Conservation (phyloP, 2,797 vertebrate genomes). For the Thamnophis elegans region DNA sequence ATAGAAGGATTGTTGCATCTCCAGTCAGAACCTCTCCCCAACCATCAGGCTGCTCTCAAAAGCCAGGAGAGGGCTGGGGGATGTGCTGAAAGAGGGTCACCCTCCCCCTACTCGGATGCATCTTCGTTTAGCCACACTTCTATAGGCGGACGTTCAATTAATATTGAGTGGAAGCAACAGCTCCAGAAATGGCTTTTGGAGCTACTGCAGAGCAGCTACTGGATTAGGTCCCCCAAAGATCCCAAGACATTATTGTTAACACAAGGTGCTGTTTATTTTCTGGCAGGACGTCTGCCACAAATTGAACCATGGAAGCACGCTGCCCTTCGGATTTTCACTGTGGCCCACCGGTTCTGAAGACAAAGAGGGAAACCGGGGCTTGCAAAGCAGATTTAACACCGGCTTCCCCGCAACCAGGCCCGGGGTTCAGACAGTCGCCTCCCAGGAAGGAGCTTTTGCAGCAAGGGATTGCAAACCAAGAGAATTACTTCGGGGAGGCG, state of each 20-base stretch:
- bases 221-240: neutral
- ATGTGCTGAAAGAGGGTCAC: neutral
- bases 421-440: neutral
- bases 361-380: neutral
- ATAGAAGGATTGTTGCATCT: neutral
- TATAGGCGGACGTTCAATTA: neutral
- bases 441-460: neutral
- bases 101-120: neutral
- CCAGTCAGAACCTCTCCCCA: neutral
- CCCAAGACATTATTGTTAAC: slow-evolving; percentile 67
- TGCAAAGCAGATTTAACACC: neutral
- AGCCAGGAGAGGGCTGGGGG: neutral
- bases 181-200: neutral
- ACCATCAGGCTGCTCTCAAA: neutral
- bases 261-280: slow-evolving; percentile 81
- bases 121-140: neutral
- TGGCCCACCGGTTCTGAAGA: slow-evolving; percentile 88
- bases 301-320: slow-evolving; percentile 81
- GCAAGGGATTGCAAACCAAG: neutral
- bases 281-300: slow-evolving; percentile 79
- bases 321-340: slow-evolving; percentile 91
- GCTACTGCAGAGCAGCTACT: neutral
- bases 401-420: neutral
- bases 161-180: too few species aligned
- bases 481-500: neutral